Evolutionary conservation across 2,113 vertebrate genomes (phyloP), one percentile per base, ranked within the genome.

Genomic region (Eclectus roratus): DNA sequence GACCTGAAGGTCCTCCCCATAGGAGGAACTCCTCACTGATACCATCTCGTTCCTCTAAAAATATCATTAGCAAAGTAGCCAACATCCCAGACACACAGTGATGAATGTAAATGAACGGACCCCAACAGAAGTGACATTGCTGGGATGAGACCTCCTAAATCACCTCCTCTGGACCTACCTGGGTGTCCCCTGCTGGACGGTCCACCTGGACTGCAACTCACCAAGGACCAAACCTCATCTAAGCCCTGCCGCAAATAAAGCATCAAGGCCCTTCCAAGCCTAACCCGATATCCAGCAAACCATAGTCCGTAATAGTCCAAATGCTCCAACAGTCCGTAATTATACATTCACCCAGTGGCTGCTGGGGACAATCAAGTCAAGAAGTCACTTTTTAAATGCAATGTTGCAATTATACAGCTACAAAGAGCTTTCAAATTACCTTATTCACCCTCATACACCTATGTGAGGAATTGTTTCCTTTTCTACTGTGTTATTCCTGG

Each of bases 331-430:
- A 37, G 93, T 61, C 93, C 35, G 0, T 92, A 96, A 96, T 85
- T 97, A 96, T 31, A 25, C 94, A 88, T 97, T 97, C 98, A 97
- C 79, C 91, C 94, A 87, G 78, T 74, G 89, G 94, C 94, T 96
- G 93, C 96, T 95, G 96, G 65, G 93, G 96, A 97, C 96, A 96
- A 97, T 97, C 94, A 84, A 93, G 96, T 96, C 97, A 98, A 96
- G 97, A 96, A 98, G 96, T 97, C 95, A 97, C 97, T 96, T 97
- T 96, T 94, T 91, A 97, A 97, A 97, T 31, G 44, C 86, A 83
- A 35, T 23, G 58, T 82, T 53, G 70, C 80, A 97, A 97, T 97
- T 96, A 95, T 9, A 92, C 52, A 94, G 94, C 96, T 89, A 88
- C 72, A 95, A 89, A 96, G 90, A 94, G 96, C 89, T 96, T 93